A percentile compares a stretch with the other conserved stretches of the same genome.
phyloP scores from a whole-genome alignment of 2,113 vertebrate genomes.

The Oncorhynchus keta region DNA sequence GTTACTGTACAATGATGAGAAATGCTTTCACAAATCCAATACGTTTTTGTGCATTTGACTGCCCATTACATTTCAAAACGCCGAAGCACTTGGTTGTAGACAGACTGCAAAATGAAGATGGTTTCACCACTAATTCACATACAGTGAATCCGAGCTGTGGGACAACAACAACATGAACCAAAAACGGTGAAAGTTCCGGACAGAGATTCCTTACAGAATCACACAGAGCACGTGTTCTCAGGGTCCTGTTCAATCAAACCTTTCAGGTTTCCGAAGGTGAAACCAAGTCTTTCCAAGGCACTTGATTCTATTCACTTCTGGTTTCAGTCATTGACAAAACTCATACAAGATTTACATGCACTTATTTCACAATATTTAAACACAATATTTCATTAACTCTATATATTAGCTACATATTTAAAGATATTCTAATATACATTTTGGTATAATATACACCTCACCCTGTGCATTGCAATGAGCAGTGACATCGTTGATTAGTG shows the following conservation, averaged over 20 bases:
- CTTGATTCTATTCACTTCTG: conserved; percentile 68
- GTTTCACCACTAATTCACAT: neutral
- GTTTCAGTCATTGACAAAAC: conserved; percentile 28
- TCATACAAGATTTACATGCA: conserved; percentile 22
- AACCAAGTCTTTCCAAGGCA: conserved; percentile 68
- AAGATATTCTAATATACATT: conserved; percentile 21
- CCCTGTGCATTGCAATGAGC: neutral
- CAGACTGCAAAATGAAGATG: neutral
- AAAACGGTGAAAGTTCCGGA: neutral
- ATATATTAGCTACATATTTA: conserved; percentile 30
- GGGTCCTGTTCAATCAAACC: no score
- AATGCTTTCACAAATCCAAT: conserved; percentile 54
- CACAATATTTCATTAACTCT: conserved; percentile 40
- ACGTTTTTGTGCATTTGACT: conserved; percentile 62
- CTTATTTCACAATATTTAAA: conserved; percentile 61
- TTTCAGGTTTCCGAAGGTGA: no score
- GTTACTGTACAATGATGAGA: conserved; percentile 34
- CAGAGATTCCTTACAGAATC: neutral
- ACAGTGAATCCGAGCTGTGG: neutral
- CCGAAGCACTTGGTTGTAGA: conserved; percentile 8
- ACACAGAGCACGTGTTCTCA: no score
- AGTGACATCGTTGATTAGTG: neutral
- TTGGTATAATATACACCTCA: neutral
- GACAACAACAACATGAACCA: neutral
- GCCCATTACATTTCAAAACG: conserved; percentile 61